Conservation (phyloP, 2,113 vertebrate genomes). For the Triplophysa rosa region DNA sequence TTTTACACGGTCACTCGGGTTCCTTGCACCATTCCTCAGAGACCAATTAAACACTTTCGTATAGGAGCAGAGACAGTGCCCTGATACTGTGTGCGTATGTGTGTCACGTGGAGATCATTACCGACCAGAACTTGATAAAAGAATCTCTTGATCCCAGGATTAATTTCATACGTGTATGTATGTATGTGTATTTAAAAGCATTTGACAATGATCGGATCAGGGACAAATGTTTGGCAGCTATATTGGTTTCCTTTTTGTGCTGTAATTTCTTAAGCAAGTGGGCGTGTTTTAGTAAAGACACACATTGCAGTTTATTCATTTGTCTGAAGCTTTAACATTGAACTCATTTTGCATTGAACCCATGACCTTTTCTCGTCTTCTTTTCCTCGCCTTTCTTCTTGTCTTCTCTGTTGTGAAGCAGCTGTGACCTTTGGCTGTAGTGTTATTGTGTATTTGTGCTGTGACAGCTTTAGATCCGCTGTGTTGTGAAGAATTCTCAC, state of each 20-base stretch:
- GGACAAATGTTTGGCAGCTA: constrained; percentile 28
- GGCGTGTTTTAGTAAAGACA: background rate
- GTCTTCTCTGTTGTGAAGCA: constrained; percentile 37
- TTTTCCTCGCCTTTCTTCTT: background rate
- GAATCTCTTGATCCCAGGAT: constrained; percentile 30
- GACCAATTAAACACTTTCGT: constrained; percentile 19
- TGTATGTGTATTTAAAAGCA: constrained; percentile 11
- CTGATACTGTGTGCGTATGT: background rate
- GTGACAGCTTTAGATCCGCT: constrained; percentile 42
- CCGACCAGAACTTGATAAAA: constrained; percentile 18
- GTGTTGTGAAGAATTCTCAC: constrained; percentile 54
- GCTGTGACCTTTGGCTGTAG: constrained; percentile 53
- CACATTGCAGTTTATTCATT: background rate
- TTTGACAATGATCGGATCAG: constrained; percentile 23
- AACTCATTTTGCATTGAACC: too few relatives aligned
- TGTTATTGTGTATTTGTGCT: constrained; percentile 49
- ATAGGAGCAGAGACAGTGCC: background rate
- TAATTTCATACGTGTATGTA: constrained; percentile 25
- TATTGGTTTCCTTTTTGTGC: background rate
- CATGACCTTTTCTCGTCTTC: background rate
- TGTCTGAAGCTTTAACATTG: too few relatives aligned
- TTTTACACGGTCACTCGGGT: background rate
- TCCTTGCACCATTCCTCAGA: background rate
- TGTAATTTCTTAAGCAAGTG: background rate
- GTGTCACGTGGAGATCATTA: background rate